Conservation (phyloP, 2,797 vertebrate genomes). For the Catamblyrhynchus diadema region DNA sequence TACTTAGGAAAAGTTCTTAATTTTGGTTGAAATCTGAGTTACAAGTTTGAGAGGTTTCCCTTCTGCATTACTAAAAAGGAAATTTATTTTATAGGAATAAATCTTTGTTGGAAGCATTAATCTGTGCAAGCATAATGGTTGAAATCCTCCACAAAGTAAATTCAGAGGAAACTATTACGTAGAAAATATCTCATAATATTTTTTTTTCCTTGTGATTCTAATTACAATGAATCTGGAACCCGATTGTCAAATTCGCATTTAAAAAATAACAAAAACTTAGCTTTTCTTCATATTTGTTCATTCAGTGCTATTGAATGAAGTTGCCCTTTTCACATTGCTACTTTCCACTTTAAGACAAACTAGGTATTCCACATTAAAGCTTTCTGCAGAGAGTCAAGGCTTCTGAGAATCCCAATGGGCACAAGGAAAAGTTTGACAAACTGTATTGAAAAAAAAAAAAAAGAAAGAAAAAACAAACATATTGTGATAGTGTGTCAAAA, state of each 20-base stretch:
- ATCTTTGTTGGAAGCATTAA: neutral
- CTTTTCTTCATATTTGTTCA: neutral
- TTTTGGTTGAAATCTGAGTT: neutral
- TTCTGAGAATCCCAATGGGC: neutral
- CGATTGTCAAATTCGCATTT: neutral
- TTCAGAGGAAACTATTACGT: neutral
- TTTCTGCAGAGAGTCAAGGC: neutral
- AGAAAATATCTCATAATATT: neutral
- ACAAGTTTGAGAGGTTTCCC: neutral
- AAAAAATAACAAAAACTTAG: neutral
- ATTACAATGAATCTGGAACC: neutral
- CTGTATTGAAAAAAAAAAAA: neutral
- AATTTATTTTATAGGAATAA: neutral
- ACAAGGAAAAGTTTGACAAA: neutral
- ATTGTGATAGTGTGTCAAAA: neutral
- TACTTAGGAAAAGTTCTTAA: neutral
- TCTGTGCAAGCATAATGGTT: neutral
- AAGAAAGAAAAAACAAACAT: rapidly evolving
- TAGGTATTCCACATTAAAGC: neutral
- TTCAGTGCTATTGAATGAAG: neutral
- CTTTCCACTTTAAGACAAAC: neutral
- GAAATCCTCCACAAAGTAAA: neutral
- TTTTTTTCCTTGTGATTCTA: neutral
- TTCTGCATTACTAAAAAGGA: neutral
- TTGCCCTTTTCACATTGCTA: neutral